Percentiles rank a stretch among this genome's conserved stretches.
Evolutionary conservation across 2,113 vertebrate genomes (phyloP).

Genomic region (Corydoras maculifer): DNA sequence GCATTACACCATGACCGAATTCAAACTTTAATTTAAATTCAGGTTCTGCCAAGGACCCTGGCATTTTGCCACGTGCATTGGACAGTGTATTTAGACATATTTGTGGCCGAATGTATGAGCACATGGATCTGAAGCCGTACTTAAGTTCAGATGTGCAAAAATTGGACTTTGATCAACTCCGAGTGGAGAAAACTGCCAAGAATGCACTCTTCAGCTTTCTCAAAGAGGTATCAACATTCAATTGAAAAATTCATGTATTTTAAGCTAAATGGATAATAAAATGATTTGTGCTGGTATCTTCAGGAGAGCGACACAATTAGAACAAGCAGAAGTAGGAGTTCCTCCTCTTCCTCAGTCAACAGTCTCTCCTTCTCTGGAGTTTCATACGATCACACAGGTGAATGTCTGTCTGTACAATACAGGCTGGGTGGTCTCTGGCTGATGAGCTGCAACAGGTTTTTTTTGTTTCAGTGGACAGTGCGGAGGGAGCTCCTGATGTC

Average conservation of each 20-base stretch:
- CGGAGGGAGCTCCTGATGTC: conserved; percentile 3
- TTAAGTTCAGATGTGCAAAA: conserved; percentile 67
- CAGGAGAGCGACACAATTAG: conserved; percentile 41
- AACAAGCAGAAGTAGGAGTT: conserved; percentile 25
- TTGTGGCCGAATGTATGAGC: conserved; percentile 62
- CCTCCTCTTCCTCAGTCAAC: conserved; percentile 27
- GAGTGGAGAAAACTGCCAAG: conserved; percentile 70
- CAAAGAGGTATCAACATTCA: conserved; percentile 65
- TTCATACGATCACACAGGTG: conserved; percentile 20
- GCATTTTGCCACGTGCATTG: conserved; percentile 76
- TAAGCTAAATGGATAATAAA: too few species aligned
- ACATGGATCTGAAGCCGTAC: conserved; percentile 78
- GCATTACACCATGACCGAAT: too few species aligned
- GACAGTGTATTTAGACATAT: conserved; percentile 70
- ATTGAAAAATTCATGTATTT: too few species aligned
- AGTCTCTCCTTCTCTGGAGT: conserved; percentile 43
- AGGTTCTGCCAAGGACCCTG: conserved; percentile 76
- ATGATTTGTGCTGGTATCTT: not conserved
- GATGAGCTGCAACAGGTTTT: too few species aligned
- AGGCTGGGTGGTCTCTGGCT: not conserved
- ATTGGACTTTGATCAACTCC: conserved; percentile 69
- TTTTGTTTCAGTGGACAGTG: conserved; percentile 35
- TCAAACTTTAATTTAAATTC: too few species aligned
- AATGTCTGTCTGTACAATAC: not conserved
- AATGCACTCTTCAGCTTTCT: conserved; percentile 65